Base-by-base conservation (phyloP, 2,888 invertebrate genomes). In the Ditylenchus weischeri region DNA sequence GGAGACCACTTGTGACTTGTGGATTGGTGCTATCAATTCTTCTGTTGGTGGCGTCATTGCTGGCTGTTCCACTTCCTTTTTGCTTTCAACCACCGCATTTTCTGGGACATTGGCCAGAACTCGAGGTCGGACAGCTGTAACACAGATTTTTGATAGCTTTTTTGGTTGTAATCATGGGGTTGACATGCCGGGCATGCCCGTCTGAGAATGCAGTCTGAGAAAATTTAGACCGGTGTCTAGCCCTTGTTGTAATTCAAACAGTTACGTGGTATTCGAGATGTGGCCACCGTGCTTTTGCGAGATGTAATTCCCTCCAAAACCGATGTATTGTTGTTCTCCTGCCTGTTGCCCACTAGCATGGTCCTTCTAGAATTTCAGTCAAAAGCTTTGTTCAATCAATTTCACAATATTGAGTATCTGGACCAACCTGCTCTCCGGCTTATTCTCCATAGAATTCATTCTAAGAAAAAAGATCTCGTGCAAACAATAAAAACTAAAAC, bases 1-100 rank as follows among this genome's bases (percentile, higher is more conserved):
- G 70, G 84, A 84, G 43, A 86, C 84, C 71, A 85, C 76, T 29
- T 67, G 62, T 2, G 73, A 72, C 21, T 73, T 72, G 4, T 73
- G 18, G 13, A 54, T 35, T 8, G 21, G 54, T 1, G 54, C 29
- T 15, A 29, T 54, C 54, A 23, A 21, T 29, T 54, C 54, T 54
- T 57, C 57, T 7, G 69, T 29, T n/a, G 65, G n/a, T 36, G 47
- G 66, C 47, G 19, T 50, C 1, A 19, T 19, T 58, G 7, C 7
- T 15, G 60, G 59, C 10, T 29, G 29, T 29, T 62, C 62, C 47
- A 48, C 57, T 50, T 13, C 13, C 21, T 58, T 69, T 43, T 43
- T 62, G 10, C 48, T 57, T 35, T 68, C 63, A 23, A 61, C 29
- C 54, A 29, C 23, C 10, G 29, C 10, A 10, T 54, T 54, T 23